Conservation (phyloP, 2,888 invertebrate species). For the Abrostola triplasia region DNA sequence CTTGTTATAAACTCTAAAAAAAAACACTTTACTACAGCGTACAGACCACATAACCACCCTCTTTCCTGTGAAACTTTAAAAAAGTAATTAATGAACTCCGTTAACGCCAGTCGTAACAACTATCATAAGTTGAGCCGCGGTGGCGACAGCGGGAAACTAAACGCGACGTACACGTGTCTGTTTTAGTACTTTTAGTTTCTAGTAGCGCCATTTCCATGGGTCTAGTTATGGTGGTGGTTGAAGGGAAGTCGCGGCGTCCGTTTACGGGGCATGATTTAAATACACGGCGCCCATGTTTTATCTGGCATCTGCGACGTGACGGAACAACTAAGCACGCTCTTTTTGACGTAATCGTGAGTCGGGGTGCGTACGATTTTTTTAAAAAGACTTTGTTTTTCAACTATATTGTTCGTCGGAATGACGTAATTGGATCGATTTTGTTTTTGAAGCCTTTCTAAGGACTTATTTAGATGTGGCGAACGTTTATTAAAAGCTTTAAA, state of each 20-base stretch:
- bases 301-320: constrained; percentile 82
- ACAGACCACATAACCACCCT: constrained; percentile 60
- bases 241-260: constrained; percentile 67
- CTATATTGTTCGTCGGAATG: constrained; percentile 14
- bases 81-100: constrained; percentile 80
- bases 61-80: constrained; percentile 72
- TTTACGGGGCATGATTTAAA: constrained; percentile 79
- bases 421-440: constrained; percentile 14
- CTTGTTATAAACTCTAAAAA: constrained; percentile 39
- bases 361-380: constrained; percentile 55
- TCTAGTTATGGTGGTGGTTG: constrained; percentile 63
- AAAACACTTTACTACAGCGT: constrained; percentile 44
- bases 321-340: constrained; percentile 69
- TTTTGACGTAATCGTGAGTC: constrained; percentile 60
- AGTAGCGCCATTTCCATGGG: constrained; percentile 54
- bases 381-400: constrained; percentile 30
- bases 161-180: constrained; percentile 21
- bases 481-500: no score
- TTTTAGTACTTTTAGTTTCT: constrained; percentile 39
- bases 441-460: neutral
- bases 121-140: constrained; percentile 57
- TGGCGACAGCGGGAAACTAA: constrained; percentile 44
- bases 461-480: neutral
- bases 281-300: constrained; percentile 78
- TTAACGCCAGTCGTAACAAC: constrained; percentile 62